Percentiles rank a stretch among this genome's conserved stretches.
phyloP scores from a whole-genome alignment of 2,113 vertebrate genomes.

The Morone saxatilis region DNA sequence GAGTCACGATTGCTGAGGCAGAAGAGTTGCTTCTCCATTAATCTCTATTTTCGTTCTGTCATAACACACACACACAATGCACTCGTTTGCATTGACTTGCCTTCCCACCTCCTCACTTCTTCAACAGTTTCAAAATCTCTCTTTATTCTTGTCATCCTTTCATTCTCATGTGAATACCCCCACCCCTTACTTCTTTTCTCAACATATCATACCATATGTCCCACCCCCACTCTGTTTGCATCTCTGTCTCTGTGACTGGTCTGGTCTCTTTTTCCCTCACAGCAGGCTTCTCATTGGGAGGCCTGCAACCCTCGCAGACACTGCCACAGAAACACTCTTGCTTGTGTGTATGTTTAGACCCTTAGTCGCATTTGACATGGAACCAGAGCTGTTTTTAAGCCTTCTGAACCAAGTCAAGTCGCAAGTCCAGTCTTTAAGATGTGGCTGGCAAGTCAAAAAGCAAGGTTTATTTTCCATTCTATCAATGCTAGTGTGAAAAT shows the following conservation, averaged over 20 bases:
- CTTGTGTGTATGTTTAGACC: neutral
- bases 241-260: neutral
- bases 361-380: neutral
- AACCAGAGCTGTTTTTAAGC: neutral
- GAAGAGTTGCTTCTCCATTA: constrained; percentile 61
- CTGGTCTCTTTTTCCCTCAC: neutral
- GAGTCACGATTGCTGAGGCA: constrained; percentile 44
- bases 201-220: neutral
- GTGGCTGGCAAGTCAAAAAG: too few relatives aligned
- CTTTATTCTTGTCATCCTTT: constrained; percentile 11
- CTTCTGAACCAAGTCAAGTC: too few relatives aligned
- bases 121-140: constrained; percentile 11
- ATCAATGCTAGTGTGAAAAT: too few relatives aligned
- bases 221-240: neutral
- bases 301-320: neutral
- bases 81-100: constrained; percentile 22
- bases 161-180: neutral
- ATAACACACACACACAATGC: constrained; percentile 13
- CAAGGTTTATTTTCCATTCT: too few relatives aligned
- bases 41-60: constrained; percentile 65
- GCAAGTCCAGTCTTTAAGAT: too few relatives aligned
- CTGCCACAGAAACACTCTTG: neutral
- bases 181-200: neutral
- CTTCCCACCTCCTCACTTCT: constrained; percentile 27
- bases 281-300: neutral